Evolutionary conservation across 2,888 invertebrate genomes (phyloP).

Genomic region (Perizoma affinitatum): DNA sequence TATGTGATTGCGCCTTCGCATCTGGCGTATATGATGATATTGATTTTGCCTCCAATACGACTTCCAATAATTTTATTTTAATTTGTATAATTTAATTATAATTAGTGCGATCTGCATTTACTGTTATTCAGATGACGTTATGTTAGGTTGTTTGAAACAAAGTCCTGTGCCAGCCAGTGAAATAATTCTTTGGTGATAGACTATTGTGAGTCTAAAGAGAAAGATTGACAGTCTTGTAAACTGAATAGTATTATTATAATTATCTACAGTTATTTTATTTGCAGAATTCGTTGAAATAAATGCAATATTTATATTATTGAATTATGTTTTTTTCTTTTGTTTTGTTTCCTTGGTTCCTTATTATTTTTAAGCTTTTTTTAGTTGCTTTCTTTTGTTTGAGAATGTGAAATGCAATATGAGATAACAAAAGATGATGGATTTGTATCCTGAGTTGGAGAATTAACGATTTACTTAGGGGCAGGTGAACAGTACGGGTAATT

Average conservation of each 20-base stretch:
- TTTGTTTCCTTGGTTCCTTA: slow-evolving; percentile 75
- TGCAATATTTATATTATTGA: slow-evolving; percentile 85
- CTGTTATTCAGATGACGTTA: slow-evolving; percentile 77
- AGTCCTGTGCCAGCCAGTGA: slow-evolving; percentile 79
- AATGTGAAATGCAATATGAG: slow-evolving; percentile 43
- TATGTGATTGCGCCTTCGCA: slow-evolving; percentile 57
- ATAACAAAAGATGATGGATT: slow-evolving; percentile 50
- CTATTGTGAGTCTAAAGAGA: slow-evolving; percentile 57
- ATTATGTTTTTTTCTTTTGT: slow-evolving; percentile 76
- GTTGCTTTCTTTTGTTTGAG: slow-evolving; percentile 47
- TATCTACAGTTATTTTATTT: slow-evolving; percentile 83
- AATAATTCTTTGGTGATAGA: slow-evolving; percentile 62
- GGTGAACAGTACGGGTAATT: slow-evolving; percentile 59
- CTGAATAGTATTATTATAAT: slow-evolving; percentile 83
- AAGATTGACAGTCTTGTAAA: slow-evolving; percentile 78
- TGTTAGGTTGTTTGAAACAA: slow-evolving; percentile 71
- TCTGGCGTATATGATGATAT: slow-evolving; percentile 61
- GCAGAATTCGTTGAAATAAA: slow-evolving; percentile 84
- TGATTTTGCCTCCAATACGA: slow-evolving; percentile 77
- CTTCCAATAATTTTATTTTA: slow-evolving; percentile 80
- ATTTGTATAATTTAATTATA: slow-evolving; percentile 80
- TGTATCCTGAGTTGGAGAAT: slow-evolving; percentile 53
- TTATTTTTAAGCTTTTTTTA: slow-evolving; percentile 55
- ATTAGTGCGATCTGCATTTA: slow-evolving; percentile 81
- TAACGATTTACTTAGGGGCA: slow-evolving; percentile 57